Base-by-base conservation (phyloP, 2,888 invertebrate species). In the Salticus scenicus region DNA sequence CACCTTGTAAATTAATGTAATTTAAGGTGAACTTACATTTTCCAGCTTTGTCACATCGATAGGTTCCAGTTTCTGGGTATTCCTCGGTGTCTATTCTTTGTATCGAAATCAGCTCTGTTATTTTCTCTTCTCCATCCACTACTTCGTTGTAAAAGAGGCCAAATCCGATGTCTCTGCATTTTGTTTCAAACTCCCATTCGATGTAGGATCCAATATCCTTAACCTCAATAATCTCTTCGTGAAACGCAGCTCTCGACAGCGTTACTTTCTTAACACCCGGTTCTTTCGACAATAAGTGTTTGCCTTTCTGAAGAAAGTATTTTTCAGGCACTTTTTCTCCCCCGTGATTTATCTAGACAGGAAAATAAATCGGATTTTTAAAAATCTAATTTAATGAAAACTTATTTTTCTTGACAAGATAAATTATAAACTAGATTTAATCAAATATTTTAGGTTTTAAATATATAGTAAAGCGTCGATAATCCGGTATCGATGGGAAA, bases 21-120 rank as follows among this genome's bases (percentile, higher is more conserved):
- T n/a, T n/a, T n/a, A n/a, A n/a, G n/a, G n/a, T n/a, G 5, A 47
- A 78, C 84, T 51, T 77, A 84, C 84, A 77, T 70, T 57, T 84
- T 0, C 84, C 84, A 0, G 78, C 30, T 12, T 63, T 51, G 27
- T 78, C 84, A 63, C 78, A 84, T 17, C 51, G 63, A 31, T 72
- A 84, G 12, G 78, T 28, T 27, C 84, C 84, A 1, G 73, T 73
- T 66, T 84, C 78, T 10, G 84, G n/a, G 12, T 42, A 73, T 5
- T 41, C 30, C 5, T 78, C 57, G 0, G 78, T 69, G 14, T 78
- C 78, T 10, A 73, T 24, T 20, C 69, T 67, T 8, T 72, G 42
- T n/a, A 74, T 24, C 2, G 84, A 72, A 0, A 84, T 69, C 17
- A 84, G 30, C 28, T 77, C 84, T 20, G 41, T 74, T 14, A 78